Conservation (phyloP, 2,888 invertebrate species). For the Lepetodrilus schrolli region DNA sequence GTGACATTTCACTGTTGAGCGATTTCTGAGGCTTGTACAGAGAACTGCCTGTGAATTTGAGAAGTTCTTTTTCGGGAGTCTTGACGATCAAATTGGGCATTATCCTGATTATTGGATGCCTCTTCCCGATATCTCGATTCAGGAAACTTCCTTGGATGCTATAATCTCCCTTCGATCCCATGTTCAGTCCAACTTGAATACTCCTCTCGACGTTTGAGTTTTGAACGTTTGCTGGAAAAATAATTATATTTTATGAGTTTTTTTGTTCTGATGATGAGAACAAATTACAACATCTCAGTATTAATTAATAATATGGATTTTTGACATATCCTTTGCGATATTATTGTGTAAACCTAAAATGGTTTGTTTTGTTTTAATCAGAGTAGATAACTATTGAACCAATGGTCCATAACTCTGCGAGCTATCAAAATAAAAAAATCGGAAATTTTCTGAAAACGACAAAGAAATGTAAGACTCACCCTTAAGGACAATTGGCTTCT, state of each 20-base stretch:
- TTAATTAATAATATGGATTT: no score
- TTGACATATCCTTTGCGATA: no score
- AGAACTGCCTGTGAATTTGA: conserved; percentile 45
- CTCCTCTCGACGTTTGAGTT: conserved; percentile 51
- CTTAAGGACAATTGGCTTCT: conserved; percentile 45
- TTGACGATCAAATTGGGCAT: conserved; percentile 46
- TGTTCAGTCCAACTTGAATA: conserved; percentile 41
- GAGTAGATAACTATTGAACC: background rate
- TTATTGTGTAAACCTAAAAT: no score
- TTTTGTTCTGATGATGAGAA: no score
- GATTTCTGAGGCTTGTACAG: conserved; percentile 44
- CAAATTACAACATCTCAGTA: no score
- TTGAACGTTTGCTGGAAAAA: conserved; percentile 48
- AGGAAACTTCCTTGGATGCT: conserved; percentile 42
- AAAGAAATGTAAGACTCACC: conserved; percentile 39
- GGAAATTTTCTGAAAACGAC: background rate
- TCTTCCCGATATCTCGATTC: conserved; percentile 33
- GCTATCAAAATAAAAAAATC: background rate
- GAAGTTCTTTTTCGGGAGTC: conserved; percentile 48
- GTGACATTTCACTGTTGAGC: conserved; percentile 41
- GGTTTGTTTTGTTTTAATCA: no score
- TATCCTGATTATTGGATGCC: conserved; percentile 20
- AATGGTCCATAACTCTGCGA: background rate
- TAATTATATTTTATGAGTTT: no score
- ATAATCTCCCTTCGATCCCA: conserved; percentile 47